Evolutionary conservation across 2,888 invertebrate species (phyloP), one percentile per base, ranked within the genome.

Genomic region (Eudemis profundana): DNA sequence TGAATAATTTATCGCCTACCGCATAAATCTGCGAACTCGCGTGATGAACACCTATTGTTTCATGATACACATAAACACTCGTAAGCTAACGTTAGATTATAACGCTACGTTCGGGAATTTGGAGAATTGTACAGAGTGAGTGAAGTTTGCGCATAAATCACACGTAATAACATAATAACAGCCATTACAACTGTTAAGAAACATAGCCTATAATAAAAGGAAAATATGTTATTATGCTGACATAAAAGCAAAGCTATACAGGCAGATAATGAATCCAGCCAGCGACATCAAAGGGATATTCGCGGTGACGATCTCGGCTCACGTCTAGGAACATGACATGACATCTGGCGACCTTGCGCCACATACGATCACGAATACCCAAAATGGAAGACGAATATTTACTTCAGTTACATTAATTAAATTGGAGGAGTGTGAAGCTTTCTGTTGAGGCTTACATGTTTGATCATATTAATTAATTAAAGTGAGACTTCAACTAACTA

Each of bases 261-360:
- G 17, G 36, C 21, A 49, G 42, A 44, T 63, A 56, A 56, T 56
- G 50, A 57, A 57, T 49, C 49, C 49, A 15, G 33, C 64, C 23
- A 38, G 12, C 57, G 27, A 68, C 69, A 69, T 70, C 70, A 70
- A 72, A 70, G 69, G 33, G 60, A 65, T 61, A 69, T 62, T 54
- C 61, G 56, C 29, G 61, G 61, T 49, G 53, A 46, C 50, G 69
- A 69, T 69, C 69, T 72, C 66, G 67, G 67, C 65, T 61, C 66
- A 49, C 61, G 66, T 68, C 63, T 66, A 59, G 49, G 65, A 71
- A 56, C 54, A 56, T 66, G 68, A 56, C 54, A 56, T 66, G 68
- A 61, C 68, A 68, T 66, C 66, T 57, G 23, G 29, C 46, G 66
- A 66, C 53, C 53, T 63, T 53, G 62, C 27, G 42, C 51, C 47